Evolutionary conservation across 2,888 invertebrate genomes (phyloP).

Genomic region (Anthrax anthrax): DNA sequence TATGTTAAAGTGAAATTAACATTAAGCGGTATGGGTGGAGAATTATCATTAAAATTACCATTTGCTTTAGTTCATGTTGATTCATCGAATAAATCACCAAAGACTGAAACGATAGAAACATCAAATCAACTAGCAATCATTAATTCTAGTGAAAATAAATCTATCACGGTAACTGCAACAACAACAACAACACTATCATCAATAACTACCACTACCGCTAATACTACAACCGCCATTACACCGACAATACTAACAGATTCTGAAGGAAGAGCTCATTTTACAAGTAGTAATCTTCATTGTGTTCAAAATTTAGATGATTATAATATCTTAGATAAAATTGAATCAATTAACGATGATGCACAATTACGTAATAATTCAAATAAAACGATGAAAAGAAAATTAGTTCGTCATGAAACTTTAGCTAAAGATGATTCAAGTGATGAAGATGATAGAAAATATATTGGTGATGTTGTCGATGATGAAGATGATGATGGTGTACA

Average conservation of each 20-base stretch:
- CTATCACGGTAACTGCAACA: not conserved
- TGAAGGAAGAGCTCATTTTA: not conserved
- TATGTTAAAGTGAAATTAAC: constrained; percentile 77
- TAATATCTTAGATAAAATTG: constrained; percentile 4
- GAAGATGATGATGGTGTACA: not conserved
- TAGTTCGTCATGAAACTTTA: constrained; percentile 3
- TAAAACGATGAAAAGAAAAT: constrained; percentile 1
- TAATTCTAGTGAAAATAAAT: not conserved
- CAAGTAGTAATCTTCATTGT: not conserved
- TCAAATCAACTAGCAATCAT: not conserved
- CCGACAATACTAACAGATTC: not conserved
- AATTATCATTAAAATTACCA: constrained; percentile 63
- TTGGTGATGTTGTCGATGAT: not conserved
- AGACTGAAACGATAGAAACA: constrained; percentile 1
- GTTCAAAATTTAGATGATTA: not conserved
- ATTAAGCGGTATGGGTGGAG: constrained; percentile 68
- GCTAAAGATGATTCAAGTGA: constrained; percentile 6
- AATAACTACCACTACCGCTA: not conserved
- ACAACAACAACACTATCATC: not conserved
- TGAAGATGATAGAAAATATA: not conserved
- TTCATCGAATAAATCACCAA: not conserved
- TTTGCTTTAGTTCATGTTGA: constrained; percentile 57
- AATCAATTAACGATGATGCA: constrained; percentile 4
- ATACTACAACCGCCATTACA: not conserved
- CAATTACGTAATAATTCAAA: not conserved